These are phyloP conservation scores for Hypocryptadius cinnamomeus DNA, from an alignment of 2,113 vertebrate genomes.

Conservation along the genomic window DNA sequence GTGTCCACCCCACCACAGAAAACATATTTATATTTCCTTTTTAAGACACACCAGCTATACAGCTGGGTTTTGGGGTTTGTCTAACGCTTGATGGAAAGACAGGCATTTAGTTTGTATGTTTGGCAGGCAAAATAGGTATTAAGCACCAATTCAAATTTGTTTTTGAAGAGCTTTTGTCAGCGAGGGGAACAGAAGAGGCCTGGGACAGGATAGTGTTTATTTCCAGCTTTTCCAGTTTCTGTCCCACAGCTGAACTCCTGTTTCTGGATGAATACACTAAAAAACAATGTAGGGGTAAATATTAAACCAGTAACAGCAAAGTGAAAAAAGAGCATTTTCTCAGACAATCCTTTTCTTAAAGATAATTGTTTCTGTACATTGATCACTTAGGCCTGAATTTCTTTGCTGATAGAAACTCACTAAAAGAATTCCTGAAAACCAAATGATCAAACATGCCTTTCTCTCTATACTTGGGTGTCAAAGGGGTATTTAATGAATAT, in stretches of 20 bases:
- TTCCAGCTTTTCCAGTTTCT: neutral
- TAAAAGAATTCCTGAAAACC: neutral
- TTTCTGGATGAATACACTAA: neutral
- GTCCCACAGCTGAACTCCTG: neutral
- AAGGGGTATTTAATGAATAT: neutral
- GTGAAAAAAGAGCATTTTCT: neutral
- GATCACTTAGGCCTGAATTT: neutral
- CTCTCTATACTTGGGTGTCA: neutral
- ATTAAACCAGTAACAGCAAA: neutral
- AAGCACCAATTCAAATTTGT: neutral
- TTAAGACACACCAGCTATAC: neutral
- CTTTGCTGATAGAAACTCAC: neutral
- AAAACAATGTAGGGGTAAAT: neutral
- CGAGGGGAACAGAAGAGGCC: neutral
- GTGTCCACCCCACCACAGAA: fast-evolving
- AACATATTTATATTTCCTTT: neutral
- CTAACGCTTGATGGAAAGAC: neutral
- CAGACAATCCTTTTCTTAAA: neutral
- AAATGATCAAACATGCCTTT: neutral
- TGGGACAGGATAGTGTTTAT: neutral
- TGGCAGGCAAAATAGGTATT: neutral
- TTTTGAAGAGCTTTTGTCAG: neutral
- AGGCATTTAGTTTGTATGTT: neutral
- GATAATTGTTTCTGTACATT: neutral
- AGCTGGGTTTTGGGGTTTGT: neutral